Evolutionary conservation across 2,797 vertebrate genomes (phyloP).

Genomic region (Sebastes taczanowskii): DNA sequence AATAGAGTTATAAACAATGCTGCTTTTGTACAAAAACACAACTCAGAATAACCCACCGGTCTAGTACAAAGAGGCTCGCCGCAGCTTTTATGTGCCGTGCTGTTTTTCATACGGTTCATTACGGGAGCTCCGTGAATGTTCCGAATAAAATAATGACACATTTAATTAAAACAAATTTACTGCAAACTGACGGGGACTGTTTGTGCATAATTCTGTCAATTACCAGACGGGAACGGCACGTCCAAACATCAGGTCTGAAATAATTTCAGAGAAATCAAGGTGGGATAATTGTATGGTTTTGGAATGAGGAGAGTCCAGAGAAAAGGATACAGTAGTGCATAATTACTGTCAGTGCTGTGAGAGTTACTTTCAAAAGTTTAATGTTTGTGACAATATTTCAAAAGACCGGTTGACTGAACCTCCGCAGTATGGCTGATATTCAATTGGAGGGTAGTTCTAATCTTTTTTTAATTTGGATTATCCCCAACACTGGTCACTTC

Average conservation of each 20-base stretch:
- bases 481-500: neutral
- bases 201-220: constrained; percentile 29
- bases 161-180: constrained; percentile 48
- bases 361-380: neutral
- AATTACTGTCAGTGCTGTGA: neutral
- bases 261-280: neutral
- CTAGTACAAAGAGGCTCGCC: constrained; percentile 16
- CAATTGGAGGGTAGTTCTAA: neutral
- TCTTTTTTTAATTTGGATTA: neutral
- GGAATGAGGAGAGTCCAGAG: neutral
- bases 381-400: neutral
- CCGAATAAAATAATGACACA: constrained; percentile 39
- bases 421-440: neutral
- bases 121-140: constrained; percentile 19
- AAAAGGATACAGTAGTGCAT: neutral
- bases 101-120: constrained; percentile 46
- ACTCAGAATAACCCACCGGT: constrained; percentile 9
- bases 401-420: neutral
- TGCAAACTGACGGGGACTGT: constrained; percentile 2
- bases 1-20: constrained; percentile 24
- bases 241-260: constrained; percentile 5
- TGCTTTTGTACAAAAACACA: constrained; percentile 26
- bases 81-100: constrained; percentile 44
- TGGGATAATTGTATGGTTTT: neutral
- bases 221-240: neutral